Evolutionary conservation across 2,888 invertebrate genomes (phyloP).

Genomic region (Drosophila formosana): DNA sequence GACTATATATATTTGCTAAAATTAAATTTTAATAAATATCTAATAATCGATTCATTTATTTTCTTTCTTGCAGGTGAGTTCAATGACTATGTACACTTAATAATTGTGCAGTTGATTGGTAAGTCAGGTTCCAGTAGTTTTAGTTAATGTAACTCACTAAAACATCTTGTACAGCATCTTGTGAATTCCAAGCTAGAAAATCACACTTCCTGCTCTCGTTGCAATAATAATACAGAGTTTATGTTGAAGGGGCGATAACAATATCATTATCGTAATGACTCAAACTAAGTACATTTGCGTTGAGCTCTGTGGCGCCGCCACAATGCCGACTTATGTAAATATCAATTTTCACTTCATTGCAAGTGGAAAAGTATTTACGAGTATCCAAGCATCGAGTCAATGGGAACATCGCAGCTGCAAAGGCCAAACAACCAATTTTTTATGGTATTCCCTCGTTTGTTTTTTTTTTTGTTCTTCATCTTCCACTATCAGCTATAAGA

Average conservation of each 20-base stretch:
- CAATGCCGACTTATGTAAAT: slow-evolving; percentile 38
- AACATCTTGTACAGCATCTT: background rate
- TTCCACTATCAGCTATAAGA: slow-evolving; percentile 51
- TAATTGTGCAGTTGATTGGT: background rate
- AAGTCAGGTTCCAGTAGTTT: background rate
- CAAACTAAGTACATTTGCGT: slow-evolving; percentile 32
- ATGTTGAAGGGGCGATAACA: slow-evolving; percentile 39
- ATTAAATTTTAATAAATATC: background rate
- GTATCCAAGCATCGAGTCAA: background rate
- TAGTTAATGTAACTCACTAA: background rate
- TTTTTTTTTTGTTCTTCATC: slow-evolving; percentile 18
- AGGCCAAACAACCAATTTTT: slow-evolving; percentile 35
- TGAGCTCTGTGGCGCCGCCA: slow-evolving; percentile 20
- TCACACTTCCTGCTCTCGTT: slow-evolving; percentile 33
- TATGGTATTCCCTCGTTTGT: slow-evolving; percentile 21
- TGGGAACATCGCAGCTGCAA: slow-evolving; percentile 15
- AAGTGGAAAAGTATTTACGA: slow-evolving; percentile 34
- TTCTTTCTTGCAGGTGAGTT: slow-evolving; percentile 44
- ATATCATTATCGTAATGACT: slow-evolving; percentile 39
- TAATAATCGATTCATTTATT: background rate
- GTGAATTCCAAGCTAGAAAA: background rate
- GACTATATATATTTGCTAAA: too few species aligned
- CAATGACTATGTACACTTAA: background rate
- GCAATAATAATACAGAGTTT: slow-evolving; percentile 18
- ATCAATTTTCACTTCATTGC: slow-evolving; percentile 56